Base-by-base conservation (phyloP, 1,140 invertebrate species). In the Papilio glaucus region DNA sequence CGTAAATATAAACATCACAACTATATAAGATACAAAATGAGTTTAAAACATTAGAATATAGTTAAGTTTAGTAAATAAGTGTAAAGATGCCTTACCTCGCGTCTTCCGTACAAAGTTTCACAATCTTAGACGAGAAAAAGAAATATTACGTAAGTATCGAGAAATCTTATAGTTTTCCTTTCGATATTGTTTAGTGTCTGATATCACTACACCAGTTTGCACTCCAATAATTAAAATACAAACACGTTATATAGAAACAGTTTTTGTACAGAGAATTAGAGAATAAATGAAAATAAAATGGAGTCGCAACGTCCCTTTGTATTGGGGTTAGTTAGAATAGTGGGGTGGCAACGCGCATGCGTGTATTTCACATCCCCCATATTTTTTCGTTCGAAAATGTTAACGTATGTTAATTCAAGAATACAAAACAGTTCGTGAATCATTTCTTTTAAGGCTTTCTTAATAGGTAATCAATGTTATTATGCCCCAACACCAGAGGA, bases 211-310 rank as follows among this genome's bases (percentile, higher is more conserved):
- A 69, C 67, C 33, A 33, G 10, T 24, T 49, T 15, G 26, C 13
- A 73, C 49, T 73, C 70, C 68, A 7, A 67, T 18, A 57, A n/a
- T 24, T 6, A 9, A 24, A 6, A 57, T 18, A 12, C 12, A 13
- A 26, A 57, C 18, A 49, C 10, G 10, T 24, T 4, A 24, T 12
- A 24, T 57, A 57, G n/a, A n/a, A n/a, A 4, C 15, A 71, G 41
- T 77, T 71, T 79, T 80, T 76, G 45, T 63, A 72, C 37, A 60
- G 33, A 72, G 82, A 82, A 81, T 77, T 77, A 73, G 72, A 72
- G 80, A 84, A 85, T 84, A 86, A 86, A 85, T 81, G 82, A 76
- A 87, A 87, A 87, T 87, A 89, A 89, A 88, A 89, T 89, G 87
- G 86, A 75, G 85, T 76, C 81, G 74, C 53, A 78, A 77, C 62